Base-by-base conservation (phyloP, 2,888 invertebrate species). In the Cistogaster globosa region DNA sequence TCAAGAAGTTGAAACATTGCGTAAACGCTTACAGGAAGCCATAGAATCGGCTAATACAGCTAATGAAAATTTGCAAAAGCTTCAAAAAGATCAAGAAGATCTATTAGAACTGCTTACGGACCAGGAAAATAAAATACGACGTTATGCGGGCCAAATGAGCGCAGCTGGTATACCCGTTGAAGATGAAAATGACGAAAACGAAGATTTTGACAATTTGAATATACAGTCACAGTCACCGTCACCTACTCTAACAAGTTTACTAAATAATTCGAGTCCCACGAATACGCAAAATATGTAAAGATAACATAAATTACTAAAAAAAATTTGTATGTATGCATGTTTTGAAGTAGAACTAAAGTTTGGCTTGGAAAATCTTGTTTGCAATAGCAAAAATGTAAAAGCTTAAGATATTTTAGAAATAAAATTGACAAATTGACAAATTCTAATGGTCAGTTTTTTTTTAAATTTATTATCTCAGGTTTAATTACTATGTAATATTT, bases 71-170 rank as follows among this genome's bases (percentile, higher is more conserved):
- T 90, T 96, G 87, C 94, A 95, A 55, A 94, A 94, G 87, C 90
- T 97, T 85, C 95, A 94, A 90, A 97, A 96, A 90, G 99, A 99
- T 90, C 98, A 99, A 92, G 99, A 99, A 88, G 98, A 99, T 92
- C 93, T 99, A 86, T 92, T 99, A 77, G 96, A 97, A 89, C 93
- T 99, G 80, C 93, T 99, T 53, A 96, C 97, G 0, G 98, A 99
- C 91, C 98, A 99, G 94, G 98, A 92, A 84, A 91, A 90, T 72
- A 96, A 96, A 92, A 92, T 97, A 51, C 93, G 93, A 62, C 93
- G 94, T 69, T 97, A 96, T 92, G 96, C 95, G 88, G 91, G 93
- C 87, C 93, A 93, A 65, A 90, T 95, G 32, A 87, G 93, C 16
- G 92, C 94, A 0, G 93, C 95, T 32, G 95, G 91, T 16, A 80